A percentile compares a stretch with the other conserved stretches of the same genome.
Conservation (phyloP, 2,797 vertebrate genomes). For the Tapirus indicus region DNA sequence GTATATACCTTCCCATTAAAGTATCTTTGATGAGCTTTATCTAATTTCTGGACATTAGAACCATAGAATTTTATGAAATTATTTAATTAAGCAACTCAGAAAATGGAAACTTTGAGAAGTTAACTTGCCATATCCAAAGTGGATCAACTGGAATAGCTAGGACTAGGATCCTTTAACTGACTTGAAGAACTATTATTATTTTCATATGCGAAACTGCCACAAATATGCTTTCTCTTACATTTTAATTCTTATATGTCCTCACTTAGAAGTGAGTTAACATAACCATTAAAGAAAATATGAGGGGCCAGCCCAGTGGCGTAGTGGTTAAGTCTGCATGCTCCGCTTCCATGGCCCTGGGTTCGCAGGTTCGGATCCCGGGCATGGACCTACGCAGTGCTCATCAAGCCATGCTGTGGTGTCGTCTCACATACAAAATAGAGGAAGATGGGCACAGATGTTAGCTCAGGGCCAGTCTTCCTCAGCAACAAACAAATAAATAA, state of each 20-base stretch:
- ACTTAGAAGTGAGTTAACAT: neutral
- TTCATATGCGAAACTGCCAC: neutral
- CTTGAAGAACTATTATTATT: neutral
- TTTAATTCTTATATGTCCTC: neutral
- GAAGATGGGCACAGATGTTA: too few species aligned
- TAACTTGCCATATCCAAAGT: neutral
- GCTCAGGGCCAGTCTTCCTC: too few species aligned
- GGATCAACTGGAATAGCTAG: neutral
- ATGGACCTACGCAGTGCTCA: too few species aligned
- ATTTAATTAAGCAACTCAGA: neutral
- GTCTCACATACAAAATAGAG: too few species aligned
- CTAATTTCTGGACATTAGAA: neutral
- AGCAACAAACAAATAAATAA: too few species aligned
- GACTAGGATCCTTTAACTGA: neutral
- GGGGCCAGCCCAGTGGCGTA: neutral
- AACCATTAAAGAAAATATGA: neutral
- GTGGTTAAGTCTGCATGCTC: too few species aligned
- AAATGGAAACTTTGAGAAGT: neutral
- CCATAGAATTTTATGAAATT: slow-evolving; percentile 21
- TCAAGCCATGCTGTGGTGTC: too few species aligned
- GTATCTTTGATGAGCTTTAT: neutral
- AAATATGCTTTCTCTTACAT: neutral
- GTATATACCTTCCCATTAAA: neutral
- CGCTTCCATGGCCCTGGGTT: too few species aligned
- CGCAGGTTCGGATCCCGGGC: too few species aligned